A percentile compares a stretch with the other conserved stretches of the same genome.
phyloP scores from a whole-genome alignment of 2,888 invertebrate genomes.

The Noctua comes region DNA sequence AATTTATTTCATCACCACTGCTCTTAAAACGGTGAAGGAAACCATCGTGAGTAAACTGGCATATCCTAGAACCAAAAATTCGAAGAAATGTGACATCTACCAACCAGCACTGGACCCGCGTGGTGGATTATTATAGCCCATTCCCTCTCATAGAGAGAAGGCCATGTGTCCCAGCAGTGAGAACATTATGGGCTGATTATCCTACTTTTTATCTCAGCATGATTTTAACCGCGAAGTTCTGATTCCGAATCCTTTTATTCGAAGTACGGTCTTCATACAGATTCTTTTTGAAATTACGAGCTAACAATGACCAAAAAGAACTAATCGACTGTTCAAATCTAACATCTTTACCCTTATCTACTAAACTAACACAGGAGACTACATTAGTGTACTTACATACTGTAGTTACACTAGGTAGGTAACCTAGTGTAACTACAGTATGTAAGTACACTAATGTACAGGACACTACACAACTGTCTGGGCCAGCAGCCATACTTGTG shows the following conservation, averaged over 20 bases:
- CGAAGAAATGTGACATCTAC: no score
- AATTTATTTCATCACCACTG: no score
- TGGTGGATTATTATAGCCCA: no score
- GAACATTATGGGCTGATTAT: no score
- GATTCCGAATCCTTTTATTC: not conserved
- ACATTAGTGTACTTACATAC: no score
- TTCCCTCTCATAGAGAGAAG: no score
- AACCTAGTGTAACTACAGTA: constrained; percentile 19
- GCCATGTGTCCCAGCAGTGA: no score
- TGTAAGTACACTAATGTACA: not conserved
- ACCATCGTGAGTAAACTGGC: no score
- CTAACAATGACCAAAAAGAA: constrained; percentile 9
- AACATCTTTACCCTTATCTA: constrained; percentile 29
- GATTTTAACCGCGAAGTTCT: not conserved
- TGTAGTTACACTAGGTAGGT: no score
- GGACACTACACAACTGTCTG: constrained; percentile 33
- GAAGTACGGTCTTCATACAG: not conserved
- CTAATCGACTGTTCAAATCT: constrained; percentile 23
- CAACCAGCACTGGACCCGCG: no score
- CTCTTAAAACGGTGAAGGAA: no score
- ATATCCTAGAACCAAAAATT: no score
- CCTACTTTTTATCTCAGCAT: not conserved
- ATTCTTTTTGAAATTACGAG: not conserved
- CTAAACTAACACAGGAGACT: constrained; percentile 23
- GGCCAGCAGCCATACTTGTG: constrained; percentile 48